Evolutionary conservation across 2,888 invertebrate genomes (phyloP).

Genomic region (Lasioglossum villosulum): DNA sequence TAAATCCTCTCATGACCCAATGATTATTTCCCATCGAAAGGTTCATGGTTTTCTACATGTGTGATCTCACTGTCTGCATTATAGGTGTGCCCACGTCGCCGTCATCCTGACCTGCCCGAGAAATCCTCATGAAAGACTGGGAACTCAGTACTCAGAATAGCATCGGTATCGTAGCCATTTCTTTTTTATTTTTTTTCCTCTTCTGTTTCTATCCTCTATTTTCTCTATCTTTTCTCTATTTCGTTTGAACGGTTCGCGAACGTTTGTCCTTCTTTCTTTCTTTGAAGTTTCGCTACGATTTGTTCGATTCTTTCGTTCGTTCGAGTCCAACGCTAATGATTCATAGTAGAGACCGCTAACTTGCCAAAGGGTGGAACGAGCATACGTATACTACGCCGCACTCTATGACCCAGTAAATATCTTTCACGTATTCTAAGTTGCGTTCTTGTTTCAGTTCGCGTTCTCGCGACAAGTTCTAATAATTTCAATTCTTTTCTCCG

Average conservation of each 20-base stretch:
- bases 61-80: conserved; percentile 83
- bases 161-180: conserved; percentile 84
- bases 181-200: conserved; percentile 74
- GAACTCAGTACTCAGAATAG: conserved; percentile 85
- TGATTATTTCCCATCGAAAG: conserved; percentile 43
- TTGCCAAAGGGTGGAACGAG: conserved; percentile 15
- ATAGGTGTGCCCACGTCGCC: conserved; percentile 84
- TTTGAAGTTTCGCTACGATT: neutral
- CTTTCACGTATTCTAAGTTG: neutral
- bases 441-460: neutral
- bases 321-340: conserved; percentile 27
- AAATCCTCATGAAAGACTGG: conserved; percentile 85
- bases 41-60: conserved; percentile 73
- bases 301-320: conserved; percentile 14
- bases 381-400: neutral
- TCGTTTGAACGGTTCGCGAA: conserved; percentile 14
- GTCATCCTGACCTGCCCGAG: conserved; percentile 85
- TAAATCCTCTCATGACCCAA: conserved; percentile 30
- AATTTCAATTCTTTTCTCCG: neutral
- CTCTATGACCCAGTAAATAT: neutral
- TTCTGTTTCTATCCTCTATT: neutral
- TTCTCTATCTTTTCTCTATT: neutral
- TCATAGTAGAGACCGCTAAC: neutral
- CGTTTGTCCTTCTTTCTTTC: conserved; percentile 40
- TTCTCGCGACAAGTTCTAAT: neutral